These are phyloP conservation scores for Caenorhabditis afra DNA, from an alignment of 2,888 invertebrate genomes.

Conservation along the genomic window DNA sequence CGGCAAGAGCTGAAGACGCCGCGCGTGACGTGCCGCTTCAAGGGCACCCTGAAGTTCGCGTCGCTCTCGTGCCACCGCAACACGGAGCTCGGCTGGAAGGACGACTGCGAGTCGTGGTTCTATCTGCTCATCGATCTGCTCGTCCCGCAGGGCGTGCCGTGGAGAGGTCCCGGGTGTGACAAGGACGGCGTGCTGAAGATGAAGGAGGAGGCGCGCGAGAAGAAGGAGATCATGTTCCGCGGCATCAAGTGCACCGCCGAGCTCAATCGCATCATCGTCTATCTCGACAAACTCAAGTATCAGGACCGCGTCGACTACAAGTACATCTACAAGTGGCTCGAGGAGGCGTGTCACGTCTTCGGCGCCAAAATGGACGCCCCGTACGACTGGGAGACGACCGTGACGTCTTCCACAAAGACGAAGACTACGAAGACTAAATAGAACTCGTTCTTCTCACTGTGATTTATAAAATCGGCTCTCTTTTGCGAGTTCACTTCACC, in stretches of 20 bases:
- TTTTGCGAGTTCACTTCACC: conserved; percentile 10
- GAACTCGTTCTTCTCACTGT: too few species aligned
- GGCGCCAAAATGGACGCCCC: conserved; percentile 64
- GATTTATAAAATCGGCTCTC: too few species aligned
- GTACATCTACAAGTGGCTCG: conserved; percentile 66
- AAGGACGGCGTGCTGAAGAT: conserved; percentile 65
- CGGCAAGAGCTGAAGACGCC: conserved; percentile 69
- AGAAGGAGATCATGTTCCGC: conserved; percentile 55
- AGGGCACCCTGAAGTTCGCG: conserved; percentile 77
- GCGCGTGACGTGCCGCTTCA: conserved; percentile 64
- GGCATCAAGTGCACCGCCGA: conserved; percentile 61
- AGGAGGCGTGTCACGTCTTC: conserved; percentile 42
- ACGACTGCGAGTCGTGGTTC: conserved; percentile 78
- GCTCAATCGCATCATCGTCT: conserved; percentile 69
- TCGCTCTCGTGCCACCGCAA: conserved; percentile 71
- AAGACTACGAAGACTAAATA: not conserved
- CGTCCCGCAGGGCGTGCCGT: not conserved
- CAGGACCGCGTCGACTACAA: conserved; percentile 70
- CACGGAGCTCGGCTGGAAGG: conserved; percentile 72
- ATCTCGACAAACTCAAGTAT: conserved; percentile 71
- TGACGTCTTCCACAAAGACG: not conserved
- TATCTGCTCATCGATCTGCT: conserved; percentile 75
- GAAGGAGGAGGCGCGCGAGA: conserved; percentile 67
- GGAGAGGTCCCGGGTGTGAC: conserved; percentile 38
- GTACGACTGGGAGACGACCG: conserved; percentile 69